These are phyloP conservation scores for Gavialis gangeticus DNA, from an alignment of 2,113 vertebrate genomes.

Conservation along the genomic window DNA sequence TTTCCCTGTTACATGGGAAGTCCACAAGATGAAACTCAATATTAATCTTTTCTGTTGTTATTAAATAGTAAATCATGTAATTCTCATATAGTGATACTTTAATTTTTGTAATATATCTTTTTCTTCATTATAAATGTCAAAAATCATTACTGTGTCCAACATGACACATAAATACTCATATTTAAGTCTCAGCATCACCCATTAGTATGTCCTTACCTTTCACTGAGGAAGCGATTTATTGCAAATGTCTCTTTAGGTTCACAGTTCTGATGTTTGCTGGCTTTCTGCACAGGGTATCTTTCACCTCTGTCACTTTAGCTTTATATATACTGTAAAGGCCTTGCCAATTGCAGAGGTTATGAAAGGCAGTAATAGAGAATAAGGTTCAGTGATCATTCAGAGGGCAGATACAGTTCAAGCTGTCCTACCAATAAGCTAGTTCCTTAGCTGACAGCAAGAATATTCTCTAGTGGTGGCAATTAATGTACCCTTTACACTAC, in stretches of 20 bases:
- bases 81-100: no score
- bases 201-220: not conserved
- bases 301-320: conserved; percentile 20
- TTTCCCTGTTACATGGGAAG: not conserved
- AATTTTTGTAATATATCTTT: no score
- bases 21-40: not conserved
- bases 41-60: not conserved
- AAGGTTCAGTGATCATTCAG: rapidly evolving
- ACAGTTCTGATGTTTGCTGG: not conserved
- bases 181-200: not conserved
- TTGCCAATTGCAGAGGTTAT: conserved; percentile 34
- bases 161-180: not conserved
- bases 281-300: not conserved
- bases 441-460: not conserved
- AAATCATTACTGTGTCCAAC: not conserved
- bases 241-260: not conserved
- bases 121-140: no score
- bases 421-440: not conserved
- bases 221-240: not conserved
- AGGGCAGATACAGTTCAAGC: not conserved
- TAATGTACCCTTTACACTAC: not conserved
- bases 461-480: not conserved
- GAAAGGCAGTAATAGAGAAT: not conserved
- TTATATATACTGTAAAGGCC: not conserved
- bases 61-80: no score